Conservation (phyloP, 64 coral and sea anemone species). For the Astreopora myriophthalma region DNA sequence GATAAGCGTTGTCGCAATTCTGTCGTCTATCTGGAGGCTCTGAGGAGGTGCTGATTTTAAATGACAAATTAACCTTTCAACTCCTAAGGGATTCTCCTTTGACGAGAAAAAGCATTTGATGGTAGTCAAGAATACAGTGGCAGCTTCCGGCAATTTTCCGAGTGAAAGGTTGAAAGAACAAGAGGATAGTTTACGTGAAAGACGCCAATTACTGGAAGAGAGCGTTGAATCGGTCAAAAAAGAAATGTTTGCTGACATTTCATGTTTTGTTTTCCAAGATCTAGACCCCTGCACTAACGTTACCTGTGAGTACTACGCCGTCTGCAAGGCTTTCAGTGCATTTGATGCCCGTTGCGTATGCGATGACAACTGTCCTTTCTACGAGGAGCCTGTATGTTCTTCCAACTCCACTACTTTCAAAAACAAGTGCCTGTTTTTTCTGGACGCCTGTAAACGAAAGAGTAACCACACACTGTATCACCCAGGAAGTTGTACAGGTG, state of each 20-base stretch:
- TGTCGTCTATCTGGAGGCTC: no score
- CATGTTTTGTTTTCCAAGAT: conserved; percentile 18
- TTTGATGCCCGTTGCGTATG: conserved; percentile 74
- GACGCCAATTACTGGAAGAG: background rate
- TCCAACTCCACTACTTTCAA: conserved; percentile 64
- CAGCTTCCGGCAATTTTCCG: no score
- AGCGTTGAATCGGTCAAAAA: background rate
- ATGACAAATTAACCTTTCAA: no score
- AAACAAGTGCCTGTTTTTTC: conserved; percentile 59
- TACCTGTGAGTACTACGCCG: conserved; percentile 49
- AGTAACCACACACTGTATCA: conserved; percentile 67
- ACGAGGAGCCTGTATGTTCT: conserved; percentile 70
- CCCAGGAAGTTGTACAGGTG: conserved; percentile 74
- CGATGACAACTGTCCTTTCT: conserved; percentile 55
- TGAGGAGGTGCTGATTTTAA: no score
- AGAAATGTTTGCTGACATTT: background rate
- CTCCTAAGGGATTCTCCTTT: no score
- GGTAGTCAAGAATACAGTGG: no score
- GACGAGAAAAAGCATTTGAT: no score
- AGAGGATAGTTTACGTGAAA: background rate
- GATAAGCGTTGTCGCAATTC: no score
- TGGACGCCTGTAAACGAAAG: conserved; percentile 22
- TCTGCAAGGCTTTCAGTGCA: conserved; percentile 64
- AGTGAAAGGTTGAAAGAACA: no score
- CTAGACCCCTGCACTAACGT: conserved; percentile 78